Base-by-base conservation (phyloP, 2,888 invertebrate genomes). In the Acrobasis repandana region DNA sequence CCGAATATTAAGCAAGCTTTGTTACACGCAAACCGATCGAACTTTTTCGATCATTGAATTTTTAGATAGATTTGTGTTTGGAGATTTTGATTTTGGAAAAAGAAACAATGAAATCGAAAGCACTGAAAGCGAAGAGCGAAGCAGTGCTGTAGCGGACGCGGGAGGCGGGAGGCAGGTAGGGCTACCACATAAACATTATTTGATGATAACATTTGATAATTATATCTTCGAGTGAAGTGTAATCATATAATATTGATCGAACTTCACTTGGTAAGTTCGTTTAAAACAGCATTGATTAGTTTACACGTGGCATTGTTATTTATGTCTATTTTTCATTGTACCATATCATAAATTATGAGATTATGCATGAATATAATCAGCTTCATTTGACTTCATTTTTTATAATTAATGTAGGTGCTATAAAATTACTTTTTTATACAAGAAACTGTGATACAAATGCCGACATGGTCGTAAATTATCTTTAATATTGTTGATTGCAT, bases 21-120 rank as follows among this genome's bases (percentile, higher is more conserved):
- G 65, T 63, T 67, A 70, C 81, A 77, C 77, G 79, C 75, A 76
- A 71, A 63, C 67, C 65, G 65, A 64, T 70, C 61, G 60, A 61
- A 56, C 49, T 59, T 71, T 70, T 66, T 65, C 58, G 73, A 73
- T 65, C 72, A 70, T 66, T 65, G 67, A 69, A 66, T 66, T 60
- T 58, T 59, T 50, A 51, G 43, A 34, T 9, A 15, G n/a, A 59
- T 43, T 38, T 36, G 43, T 46, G 46, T 52, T 51, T 16, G 33
- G 16, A 69, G 70, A 67, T 67, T 68, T 74, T 74, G 76, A 75
- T 74, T 76, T 63, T 73, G 78, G 78, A 76, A 74, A 80, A 82
- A 52, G 81, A 76, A 82, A 83, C 74, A 82, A 79, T 77, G 84
- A 85, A 87, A 90, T 80, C 72, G 88, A 89, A 86, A 88, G 86